Percentiles rank a stretch among this genome's conserved stretches.
phyloP scores from a whole-genome alignment of 2,888 invertebrate species.

The Apodemia duryi region DNA sequence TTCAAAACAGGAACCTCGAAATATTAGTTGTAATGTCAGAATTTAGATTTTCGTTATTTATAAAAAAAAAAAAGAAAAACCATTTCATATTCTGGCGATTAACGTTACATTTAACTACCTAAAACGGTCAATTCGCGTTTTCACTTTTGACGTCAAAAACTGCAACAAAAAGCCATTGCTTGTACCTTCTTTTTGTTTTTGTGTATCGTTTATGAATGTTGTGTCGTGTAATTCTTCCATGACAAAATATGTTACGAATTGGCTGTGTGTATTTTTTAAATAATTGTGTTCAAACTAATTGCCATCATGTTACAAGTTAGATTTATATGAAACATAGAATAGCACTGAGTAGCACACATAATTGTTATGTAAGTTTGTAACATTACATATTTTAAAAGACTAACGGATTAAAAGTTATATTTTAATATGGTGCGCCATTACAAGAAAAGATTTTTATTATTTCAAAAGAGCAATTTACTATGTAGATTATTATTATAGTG shows the following conservation, averaged over 20 bases:
- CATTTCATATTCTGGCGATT: not conserved
- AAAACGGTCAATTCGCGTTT: not conserved
- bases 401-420: not conserved
- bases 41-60: not conserved
- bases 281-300: conserved; percentile 8
- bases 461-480: not conserved
- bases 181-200: not conserved
- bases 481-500: not conserved
- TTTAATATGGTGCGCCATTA: not conserved
- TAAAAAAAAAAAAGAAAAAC: not conserved
- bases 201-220: not conserved
- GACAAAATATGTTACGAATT: conserved; percentile 1
- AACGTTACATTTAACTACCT: not conserved
- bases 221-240: conserved; percentile 2
- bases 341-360: not conserved
- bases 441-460: not conserved
- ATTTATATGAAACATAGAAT: conserved; percentile 6
- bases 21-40: not conserved
- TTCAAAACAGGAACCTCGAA: not conserved
- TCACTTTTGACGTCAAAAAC: not conserved
- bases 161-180: not conserved
- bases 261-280: conserved; percentile 16
- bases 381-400: not conserved
- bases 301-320: conserved; percentile 8
- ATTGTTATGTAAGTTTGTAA: not conserved